Evolutionary conservation across 2,113 vertebrate species (phyloP).

Genomic region (Menidia beryllina): DNA sequence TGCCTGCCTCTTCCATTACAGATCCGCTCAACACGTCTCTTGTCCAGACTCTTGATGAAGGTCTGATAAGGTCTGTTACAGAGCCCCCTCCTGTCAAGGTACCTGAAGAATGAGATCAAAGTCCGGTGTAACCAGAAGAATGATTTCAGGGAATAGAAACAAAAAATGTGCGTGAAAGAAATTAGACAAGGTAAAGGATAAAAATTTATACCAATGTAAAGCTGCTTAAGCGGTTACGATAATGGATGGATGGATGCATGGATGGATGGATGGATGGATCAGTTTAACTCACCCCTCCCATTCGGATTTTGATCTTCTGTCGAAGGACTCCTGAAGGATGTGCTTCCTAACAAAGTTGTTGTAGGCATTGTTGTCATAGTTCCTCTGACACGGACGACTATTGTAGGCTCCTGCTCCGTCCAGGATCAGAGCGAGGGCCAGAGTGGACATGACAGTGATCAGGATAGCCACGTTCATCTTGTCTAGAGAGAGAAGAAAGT

Average conservation of each 20-base stretch:
- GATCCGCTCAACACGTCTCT: neutral
- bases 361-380: neutral
- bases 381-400: neutral
- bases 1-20: neutral
- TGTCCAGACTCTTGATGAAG: neutral
- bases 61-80: neutral
- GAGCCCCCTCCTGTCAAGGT: neutral
- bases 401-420: neutral
- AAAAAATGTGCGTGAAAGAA: too few relatives aligned
- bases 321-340: neutral
- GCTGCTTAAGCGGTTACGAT: too few relatives aligned
- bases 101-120: neutral
- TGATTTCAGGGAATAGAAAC: too few relatives aligned
- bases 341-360: conserved; percentile 1
- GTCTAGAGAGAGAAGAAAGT: neutral
- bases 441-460: neutral
- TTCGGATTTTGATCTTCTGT: neutral
- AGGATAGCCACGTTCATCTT: neutral
- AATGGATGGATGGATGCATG: too few relatives aligned
- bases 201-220: too few relatives aligned
- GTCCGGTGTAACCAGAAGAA: too few relatives aligned
- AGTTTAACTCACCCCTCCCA: neutral
- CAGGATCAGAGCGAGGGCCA: neutral
- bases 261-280: too few relatives aligned
- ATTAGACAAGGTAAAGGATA: too few relatives aligned